Evolutionary conservation across 2,113 vertebrate genomes (phyloP).

Genomic region (Atractosteus spatula): DNA sequence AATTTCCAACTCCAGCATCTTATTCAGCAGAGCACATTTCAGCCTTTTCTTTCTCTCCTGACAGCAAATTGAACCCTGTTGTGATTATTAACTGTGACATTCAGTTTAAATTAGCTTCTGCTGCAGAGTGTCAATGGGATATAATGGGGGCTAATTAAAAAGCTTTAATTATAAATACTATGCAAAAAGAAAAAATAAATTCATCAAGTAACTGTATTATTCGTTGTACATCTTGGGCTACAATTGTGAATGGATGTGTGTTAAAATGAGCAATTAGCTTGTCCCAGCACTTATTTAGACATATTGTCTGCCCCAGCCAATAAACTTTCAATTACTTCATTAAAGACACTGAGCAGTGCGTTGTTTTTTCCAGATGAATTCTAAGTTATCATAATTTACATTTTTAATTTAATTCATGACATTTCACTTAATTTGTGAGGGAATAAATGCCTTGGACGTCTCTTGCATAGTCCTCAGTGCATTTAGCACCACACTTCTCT

Average conservation of each 20-base stretch:
- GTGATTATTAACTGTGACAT: conserved; percentile 26
- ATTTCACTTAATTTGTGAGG: background rate
- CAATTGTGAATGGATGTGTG: conserved; percentile 17
- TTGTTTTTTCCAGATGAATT: conserved; percentile 22
- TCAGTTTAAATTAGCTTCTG: conserved; percentile 23
- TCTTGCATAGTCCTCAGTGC: background rate
- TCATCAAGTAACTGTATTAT: conserved; percentile 30
- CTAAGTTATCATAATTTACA: conserved; percentile 12
- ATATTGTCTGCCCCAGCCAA: conserved; percentile 20
- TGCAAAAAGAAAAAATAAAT: conserved; percentile 17
- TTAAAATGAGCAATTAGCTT: conserved; percentile 11
- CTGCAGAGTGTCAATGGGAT: conserved; percentile 33
- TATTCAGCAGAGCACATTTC: background rate
- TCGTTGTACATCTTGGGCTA: conserved; percentile 7
- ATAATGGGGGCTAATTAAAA: conserved; percentile 48
- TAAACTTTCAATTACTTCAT: conserved; percentile 28
- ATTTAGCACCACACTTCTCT: no score
- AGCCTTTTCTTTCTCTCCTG: background rate
- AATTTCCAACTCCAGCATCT: no score
- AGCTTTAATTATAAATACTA: conserved; percentile 49
- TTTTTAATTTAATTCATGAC: conserved; percentile 21
- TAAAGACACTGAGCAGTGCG: background rate
- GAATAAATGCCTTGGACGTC: conserved; percentile 15
- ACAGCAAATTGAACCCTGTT: conserved; percentile 10
- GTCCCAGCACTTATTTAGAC: conserved; percentile 17